phyloP scores from a whole-genome alignment of 1,140 invertebrate species.

The Lanistes nyassanus region DNA sequence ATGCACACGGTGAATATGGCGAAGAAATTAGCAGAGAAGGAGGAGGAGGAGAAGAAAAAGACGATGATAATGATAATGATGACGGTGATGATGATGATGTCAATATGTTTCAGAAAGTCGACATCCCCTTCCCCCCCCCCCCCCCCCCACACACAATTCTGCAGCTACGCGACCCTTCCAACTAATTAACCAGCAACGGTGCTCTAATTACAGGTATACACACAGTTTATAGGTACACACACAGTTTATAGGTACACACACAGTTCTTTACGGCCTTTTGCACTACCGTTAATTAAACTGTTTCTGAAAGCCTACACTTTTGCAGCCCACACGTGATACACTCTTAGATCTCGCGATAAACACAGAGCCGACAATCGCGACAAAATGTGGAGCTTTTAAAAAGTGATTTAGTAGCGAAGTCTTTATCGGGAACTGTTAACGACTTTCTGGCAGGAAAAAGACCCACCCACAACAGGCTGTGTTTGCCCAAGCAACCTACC shows the following conservation, averaged over 20 bases:
- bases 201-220: background rate
- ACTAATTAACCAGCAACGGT: background rate
- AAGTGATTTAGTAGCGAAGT: too few relatives aligned
- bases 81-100: background rate
- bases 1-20: background rate
- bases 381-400: too few relatives aligned
- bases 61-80: conserved; percentile 2
- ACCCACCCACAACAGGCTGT: too few relatives aligned
- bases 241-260: background rate
- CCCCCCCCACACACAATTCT: background rate
- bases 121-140: background rate
- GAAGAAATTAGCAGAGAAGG: background rate
- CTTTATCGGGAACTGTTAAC: too few relatives aligned
- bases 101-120: background rate
- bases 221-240: background rate
- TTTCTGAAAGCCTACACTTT: too few relatives aligned
- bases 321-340: too few relatives aligned
- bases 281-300: too few relatives aligned
- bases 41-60: background rate
- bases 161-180: background rate
- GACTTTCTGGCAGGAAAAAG: too few relatives aligned
- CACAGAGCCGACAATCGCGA: too few relatives aligned
- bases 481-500: too few relatives aligned
- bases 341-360: too few relatives aligned
- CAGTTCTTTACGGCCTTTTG: too few relatives aligned